Conservation (phyloP, 1,140 invertebrate species). For the Parapsyche elsis region DNA sequence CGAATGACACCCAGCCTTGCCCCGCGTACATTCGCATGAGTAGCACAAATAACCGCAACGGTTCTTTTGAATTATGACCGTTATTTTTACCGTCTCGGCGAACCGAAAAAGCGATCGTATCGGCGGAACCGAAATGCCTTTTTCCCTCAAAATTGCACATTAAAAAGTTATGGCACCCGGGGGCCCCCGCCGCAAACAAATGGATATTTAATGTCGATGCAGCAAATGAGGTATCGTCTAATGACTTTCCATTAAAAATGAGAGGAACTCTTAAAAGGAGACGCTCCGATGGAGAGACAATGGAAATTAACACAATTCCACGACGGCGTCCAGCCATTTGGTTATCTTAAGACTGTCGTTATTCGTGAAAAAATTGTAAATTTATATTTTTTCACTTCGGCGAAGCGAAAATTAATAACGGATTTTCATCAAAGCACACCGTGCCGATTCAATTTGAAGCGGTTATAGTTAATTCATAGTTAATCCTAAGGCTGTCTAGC, state of each 20-base stretch:
- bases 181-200: slow-evolving; percentile 45
- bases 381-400: background rate
- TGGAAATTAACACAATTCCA: background rate
- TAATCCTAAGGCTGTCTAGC: slow-evolving; percentile 18
- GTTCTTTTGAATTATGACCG: slow-evolving; percentile 46
- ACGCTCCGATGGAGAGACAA: background rate
- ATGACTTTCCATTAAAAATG: slow-evolving; percentile 48
- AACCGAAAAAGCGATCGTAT: slow-evolving; percentile 47
- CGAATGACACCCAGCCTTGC: slow-evolving; percentile 39
- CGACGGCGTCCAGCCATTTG: background rate
- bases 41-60: background rate
- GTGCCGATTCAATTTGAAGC: background rate
- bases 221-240: slow-evolving; percentile 54
- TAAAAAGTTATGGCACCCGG: slow-evolving; percentile 41
- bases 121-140: slow-evolving; percentile 37
- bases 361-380: background rate
- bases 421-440: background rate
- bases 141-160: slow-evolving; percentile 44
- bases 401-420: background rate
- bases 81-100: slow-evolving; percentile 46
- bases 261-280: background rate
- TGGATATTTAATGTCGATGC: slow-evolving; percentile 55
- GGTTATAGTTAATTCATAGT: slow-evolving; percentile 21
- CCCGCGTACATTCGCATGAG: background rate
- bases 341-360: background rate